Conservation (phyloP, 2,888 invertebrate genomes). For the Acrobasis suavella region DNA sequence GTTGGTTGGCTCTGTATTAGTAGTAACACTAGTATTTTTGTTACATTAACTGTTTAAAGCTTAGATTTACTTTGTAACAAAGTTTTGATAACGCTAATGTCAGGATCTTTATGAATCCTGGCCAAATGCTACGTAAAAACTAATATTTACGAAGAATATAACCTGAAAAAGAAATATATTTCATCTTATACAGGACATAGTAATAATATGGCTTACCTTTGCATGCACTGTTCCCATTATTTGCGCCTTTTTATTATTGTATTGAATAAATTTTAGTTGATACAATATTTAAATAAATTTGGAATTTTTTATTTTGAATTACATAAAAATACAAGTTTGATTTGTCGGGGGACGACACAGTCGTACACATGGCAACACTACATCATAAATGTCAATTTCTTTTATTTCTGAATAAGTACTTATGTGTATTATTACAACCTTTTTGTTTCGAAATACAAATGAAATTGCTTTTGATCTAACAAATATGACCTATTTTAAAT, state of each 20-base stretch:
- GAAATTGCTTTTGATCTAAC: too few species aligned
- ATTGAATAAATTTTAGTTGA: slow-evolving; percentile 22
- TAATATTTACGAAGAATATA: slow-evolving; percentile 9
- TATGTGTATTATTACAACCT: too few species aligned
- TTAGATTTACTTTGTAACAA: too few species aligned
- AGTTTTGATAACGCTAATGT: too few species aligned
- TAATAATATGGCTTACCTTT: slow-evolving; percentile 52
- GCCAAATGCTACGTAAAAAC: background rate
- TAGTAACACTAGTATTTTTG: too few species aligned
- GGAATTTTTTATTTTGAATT: slow-evolving; percentile 57
- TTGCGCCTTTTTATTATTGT: slow-evolving; percentile 7
- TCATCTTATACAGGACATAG: background rate
- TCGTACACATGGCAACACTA: slow-evolving; percentile 2
- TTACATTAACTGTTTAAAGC: too few species aligned
- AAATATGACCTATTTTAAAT: too few species aligned
- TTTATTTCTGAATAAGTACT: too few species aligned
- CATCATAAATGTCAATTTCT: background rate
- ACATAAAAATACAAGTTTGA: slow-evolving; percentile 48
- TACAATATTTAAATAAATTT: slow-evolving; percentile 39
- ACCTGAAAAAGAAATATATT: slow-evolving; percentile 5
- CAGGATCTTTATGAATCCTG: too few species aligned
- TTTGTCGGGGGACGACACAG: slow-evolving; percentile 23
- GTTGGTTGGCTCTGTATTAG: too few species aligned
- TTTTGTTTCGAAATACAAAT: too few species aligned
- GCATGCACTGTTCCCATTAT: slow-evolving; percentile 71